phyloP scores from a whole-genome alignment of 2,113 vertebrate species.

The Triplophysa siluroides region DNA sequence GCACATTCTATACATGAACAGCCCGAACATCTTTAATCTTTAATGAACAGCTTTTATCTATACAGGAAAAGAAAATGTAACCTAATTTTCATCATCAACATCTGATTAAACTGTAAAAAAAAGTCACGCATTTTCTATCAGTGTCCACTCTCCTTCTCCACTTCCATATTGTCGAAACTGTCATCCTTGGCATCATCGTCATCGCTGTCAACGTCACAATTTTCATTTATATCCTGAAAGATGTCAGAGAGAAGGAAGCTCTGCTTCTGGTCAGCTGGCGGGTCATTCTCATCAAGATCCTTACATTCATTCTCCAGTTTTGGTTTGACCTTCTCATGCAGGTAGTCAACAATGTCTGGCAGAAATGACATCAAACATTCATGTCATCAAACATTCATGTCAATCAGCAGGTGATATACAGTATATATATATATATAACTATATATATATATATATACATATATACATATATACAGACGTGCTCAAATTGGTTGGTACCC shows the following conservation, averaged over 20 bases:
- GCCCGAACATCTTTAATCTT: too few relatives aligned
- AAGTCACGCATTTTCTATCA: neutral
- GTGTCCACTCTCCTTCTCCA: neutral
- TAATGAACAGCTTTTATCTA: neutral
- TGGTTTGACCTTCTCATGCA: slow-evolving; percentile 55
- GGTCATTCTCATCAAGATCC: neutral
- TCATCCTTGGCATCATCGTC: slow-evolving; percentile 11
- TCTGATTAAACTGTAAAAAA: neutral
- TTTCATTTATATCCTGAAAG: slow-evolving; percentile 46
- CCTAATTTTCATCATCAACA: neutral
- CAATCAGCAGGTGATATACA: slow-evolving; percentile 14
- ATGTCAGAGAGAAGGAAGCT: slow-evolving; percentile 57
- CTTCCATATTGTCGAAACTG: neutral
- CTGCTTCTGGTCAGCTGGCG: neutral
- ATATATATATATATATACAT: too few relatives aligned
- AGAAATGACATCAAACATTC: neutral
- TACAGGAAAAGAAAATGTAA: neutral
- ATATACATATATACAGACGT: too few relatives aligned
- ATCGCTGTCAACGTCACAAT: slow-evolving; percentile 54
- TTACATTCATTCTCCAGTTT: slow-evolving; percentile 20
- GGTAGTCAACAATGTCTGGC: slow-evolving; percentile 69
- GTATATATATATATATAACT: too few relatives aligned
- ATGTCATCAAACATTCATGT: neutral
- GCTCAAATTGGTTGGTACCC: too few relatives aligned
- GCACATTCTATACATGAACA: neutral